Base-by-base conservation (phyloP, 2,797 vertebrate genomes). In the Catharus ustulatus region DNA sequence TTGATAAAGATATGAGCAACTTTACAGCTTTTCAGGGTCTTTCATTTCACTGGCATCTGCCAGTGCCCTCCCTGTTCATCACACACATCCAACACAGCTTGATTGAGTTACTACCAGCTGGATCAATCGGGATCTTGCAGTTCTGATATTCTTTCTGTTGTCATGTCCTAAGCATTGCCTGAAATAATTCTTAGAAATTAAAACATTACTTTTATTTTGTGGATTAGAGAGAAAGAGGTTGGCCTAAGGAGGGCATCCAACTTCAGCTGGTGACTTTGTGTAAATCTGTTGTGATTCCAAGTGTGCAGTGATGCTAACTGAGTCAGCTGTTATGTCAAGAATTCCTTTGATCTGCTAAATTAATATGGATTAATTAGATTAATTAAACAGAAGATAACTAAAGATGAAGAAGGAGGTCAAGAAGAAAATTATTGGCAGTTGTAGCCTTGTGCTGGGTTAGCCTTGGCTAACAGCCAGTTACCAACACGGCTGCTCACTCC, bases 371-470 rank as follows among this genome's bases (percentile, higher is more conserved):
- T 93, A 79, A 84, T 93, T 91, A 80, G 54, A 72, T 80, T 75
- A 93, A 90, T 94, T 93, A 81, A 88, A 79, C 9, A 57, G 66
- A 86, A 90, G 43, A 81, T 86, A 93, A 48, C 79, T 77, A 46
- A 42, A 80, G 46, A 64, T 80, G 40, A 85, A 91, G 75, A 73
- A 92, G 34, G 77, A 89, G 46, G 61, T 87, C 46, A 48, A 77
- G 69, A 86, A 79, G 63, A 78, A 85, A 85, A 87, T 77, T 45
- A 75, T 38, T 89, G 78, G 71, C 66, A 55, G 38, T 92, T 69
- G 43, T 30, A 76, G 51, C 58, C 54, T 57, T 62, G 51, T 45
- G 66, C 61, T 76, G 71, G 42, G 32, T 87, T 75, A 89, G 46
- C 29, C n/a, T 51, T 88, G 74, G 48, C 80, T 75, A 66, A 24